Percentiles rank a stretch among this genome's conserved stretches.
phyloP scores from a whole-genome alignment of 2,888 invertebrate genomes.

The Drosophila anceps region DNA sequence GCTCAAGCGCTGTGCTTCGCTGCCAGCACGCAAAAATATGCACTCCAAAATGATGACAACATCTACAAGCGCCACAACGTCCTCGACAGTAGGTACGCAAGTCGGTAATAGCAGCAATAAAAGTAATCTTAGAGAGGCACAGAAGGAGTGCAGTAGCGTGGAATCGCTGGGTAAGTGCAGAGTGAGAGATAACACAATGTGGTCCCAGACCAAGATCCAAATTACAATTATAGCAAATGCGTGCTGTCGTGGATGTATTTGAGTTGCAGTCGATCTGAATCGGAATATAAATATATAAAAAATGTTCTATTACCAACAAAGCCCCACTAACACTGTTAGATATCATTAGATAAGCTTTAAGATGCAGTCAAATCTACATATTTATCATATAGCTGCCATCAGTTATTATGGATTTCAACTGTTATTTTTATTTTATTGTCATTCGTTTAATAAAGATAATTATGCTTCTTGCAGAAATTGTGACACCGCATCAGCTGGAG shows the following conservation, averaged over 20 bases:
- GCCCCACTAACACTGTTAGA: background rate
- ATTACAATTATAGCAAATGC: constrained; percentile 4
- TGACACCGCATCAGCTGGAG: constrained; percentile 81
- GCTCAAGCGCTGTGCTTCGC: constrained; percentile 87
- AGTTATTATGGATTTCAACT: background rate
- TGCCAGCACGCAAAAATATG: constrained; percentile 85
- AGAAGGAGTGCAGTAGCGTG: constrained; percentile 83
- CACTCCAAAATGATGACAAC: constrained; percentile 57
- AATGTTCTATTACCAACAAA: background rate
- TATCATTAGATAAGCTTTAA: no score
- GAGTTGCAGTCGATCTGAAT: background rate
- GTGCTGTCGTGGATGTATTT: background rate
- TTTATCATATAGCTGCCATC: background rate
- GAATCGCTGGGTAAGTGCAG: constrained; percentile 84
- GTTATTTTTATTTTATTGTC: background rate
- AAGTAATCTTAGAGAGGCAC: constrained; percentile 58
- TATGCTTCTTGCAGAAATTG: constrained; percentile 59
- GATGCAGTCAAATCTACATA: background rate
- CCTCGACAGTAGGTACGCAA: constrained; percentile 44
- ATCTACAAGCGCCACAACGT: constrained; percentile 31
- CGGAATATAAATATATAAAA: background rate
- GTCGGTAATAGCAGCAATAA: constrained; percentile 22
- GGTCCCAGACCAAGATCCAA: background rate
- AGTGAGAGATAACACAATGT: background rate
- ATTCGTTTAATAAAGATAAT: background rate